Evolutionary conservation across 1,140 invertebrate genomes (phyloP).

Genomic region (Drosophila albomicans): DNA sequence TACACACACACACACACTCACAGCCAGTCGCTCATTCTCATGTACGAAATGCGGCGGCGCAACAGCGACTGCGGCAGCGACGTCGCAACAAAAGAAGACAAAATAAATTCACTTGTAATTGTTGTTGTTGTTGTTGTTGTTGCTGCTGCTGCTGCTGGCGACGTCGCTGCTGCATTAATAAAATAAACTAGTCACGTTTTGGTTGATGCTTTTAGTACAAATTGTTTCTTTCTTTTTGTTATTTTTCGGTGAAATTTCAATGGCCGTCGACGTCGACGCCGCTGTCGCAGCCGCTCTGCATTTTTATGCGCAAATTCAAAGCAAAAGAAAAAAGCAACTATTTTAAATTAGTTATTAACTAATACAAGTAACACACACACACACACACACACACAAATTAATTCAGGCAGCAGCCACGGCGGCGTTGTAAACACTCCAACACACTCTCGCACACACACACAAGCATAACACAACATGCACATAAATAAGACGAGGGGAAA

Average conservation of each 20-base stretch:
- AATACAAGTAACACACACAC: constrained; percentile 34
- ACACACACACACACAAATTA: neutral
- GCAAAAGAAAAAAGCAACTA: constrained; percentile 3
- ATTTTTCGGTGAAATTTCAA: constrained; percentile 49
- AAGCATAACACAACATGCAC: neutral
- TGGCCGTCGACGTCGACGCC: constrained; percentile 25
- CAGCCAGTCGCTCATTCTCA: constrained; percentile 26
- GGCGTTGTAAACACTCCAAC: constrained; percentile 18
- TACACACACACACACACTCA: constrained; percentile 32
- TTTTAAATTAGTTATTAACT: constrained; percentile 26
- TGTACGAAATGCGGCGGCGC: constrained; percentile 54
- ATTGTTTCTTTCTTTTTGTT: constrained; percentile 29
- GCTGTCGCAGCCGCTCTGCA: constrained; percentile 14
- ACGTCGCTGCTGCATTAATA: constrained; percentile 60
- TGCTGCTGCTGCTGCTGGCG: constrained; percentile 21
- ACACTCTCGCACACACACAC: neutral
- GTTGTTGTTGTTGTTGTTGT: constrained; percentile 50
- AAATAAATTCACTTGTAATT: constrained; percentile 73
- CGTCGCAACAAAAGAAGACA: constrained; percentile 26
- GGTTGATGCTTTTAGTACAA: constrained; percentile 51
- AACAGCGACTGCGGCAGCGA: constrained; percentile 57
- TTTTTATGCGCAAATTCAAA: constrained; percentile 24
- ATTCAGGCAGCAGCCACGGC: constrained; percentile 11
- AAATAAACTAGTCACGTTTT: constrained; percentile 77
- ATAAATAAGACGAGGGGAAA: neutral